phyloP scores from a whole-genome alignment of 2,797 vertebrate genomes.

The Toxotes lorentzi region DNA sequence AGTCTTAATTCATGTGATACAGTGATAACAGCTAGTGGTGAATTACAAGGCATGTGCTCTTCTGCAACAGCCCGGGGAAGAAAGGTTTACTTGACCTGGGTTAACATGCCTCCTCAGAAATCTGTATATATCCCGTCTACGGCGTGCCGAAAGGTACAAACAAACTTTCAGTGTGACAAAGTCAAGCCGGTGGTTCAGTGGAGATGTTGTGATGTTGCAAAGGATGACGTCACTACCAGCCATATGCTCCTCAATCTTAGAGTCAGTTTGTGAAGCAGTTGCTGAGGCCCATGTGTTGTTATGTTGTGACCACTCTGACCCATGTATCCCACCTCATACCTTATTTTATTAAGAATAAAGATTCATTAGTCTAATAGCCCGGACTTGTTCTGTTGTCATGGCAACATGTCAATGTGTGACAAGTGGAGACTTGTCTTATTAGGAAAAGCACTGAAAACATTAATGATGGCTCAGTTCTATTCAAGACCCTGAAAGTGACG shows the following conservation, averaged over 20 bases:
- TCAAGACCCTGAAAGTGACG: background rate
- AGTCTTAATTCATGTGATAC: constrained; percentile 86
- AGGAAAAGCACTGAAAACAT: background rate
- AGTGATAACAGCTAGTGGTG: constrained; percentile 84
- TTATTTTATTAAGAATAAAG: constrained; percentile 85
- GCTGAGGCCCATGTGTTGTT: constrained; percentile 58
- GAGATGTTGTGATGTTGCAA: constrained; percentile 40
- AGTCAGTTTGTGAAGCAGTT: constrained; percentile 43
- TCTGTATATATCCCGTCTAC: constrained; percentile 69
- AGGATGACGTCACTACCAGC: constrained; percentile 36
- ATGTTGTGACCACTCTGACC: constrained; percentile 71
- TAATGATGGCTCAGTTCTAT: background rate
- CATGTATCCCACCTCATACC: constrained; percentile 62
- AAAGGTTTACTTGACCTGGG: constrained; percentile 29
- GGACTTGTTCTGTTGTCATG: constrained; percentile 25
- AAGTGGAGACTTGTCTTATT: background rate
- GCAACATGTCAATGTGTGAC: background rate
- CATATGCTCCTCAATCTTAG: constrained; percentile 36
- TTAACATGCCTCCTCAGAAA: constrained; percentile 56
- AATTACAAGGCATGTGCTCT: constrained; percentile 66
- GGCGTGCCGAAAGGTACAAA: constrained; percentile 43
- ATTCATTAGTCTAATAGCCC: constrained; percentile 54
- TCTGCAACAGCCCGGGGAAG: constrained; percentile 59
- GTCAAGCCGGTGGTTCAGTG: constrained; percentile 51
- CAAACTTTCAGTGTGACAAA: constrained; percentile 44